Evolutionary conservation across 2,888 invertebrate species (phyloP).

Genomic region (Caenorhabditis drosophilae): DNA sequence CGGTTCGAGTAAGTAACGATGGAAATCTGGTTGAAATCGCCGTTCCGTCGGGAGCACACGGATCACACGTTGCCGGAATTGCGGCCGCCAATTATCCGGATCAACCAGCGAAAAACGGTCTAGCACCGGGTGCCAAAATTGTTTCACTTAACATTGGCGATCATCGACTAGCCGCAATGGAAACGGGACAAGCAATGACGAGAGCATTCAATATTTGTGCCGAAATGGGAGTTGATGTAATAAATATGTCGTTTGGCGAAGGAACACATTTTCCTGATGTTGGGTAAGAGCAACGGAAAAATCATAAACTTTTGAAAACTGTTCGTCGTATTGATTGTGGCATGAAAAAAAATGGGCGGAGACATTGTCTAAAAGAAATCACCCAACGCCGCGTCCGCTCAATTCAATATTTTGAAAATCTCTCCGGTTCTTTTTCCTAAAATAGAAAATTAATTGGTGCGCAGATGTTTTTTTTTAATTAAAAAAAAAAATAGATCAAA

Average conservation of each 20-base stretch:
- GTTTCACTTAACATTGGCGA: conserved; percentile 83
- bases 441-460: too few relatives aligned
- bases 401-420: too few relatives aligned
- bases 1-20: conserved; percentile 84
- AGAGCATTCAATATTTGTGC: conserved; percentile 77
- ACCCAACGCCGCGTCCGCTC: too few relatives aligned
- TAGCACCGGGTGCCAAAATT: conserved; percentile 92
- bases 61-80: conserved; percentile 96
- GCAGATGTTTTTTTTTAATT: too few relatives aligned
- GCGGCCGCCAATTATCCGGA: conserved; percentile 88
- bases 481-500: too few relatives aligned
- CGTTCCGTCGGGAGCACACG: conserved; percentile 86
- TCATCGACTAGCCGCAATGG: conserved; percentile 88
- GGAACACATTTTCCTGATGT: conserved; percentile 87
- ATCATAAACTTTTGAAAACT: background rate
- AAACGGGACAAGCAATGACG: conserved; percentile 90
- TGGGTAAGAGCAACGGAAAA: conserved; percentile 80
- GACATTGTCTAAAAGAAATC: too few relatives aligned
- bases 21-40: conserved; percentile 91
- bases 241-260: conserved; percentile 98
- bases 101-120: conserved; percentile 85
- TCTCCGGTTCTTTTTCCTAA: too few relatives aligned
- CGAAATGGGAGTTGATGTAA: conserved; percentile 77
- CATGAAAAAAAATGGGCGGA: too few relatives aligned
- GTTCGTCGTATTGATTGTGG: background rate